Evolutionary conservation across 2,113 vertebrate species (phyloP).

Genomic region (Rynchops niger): DNA sequence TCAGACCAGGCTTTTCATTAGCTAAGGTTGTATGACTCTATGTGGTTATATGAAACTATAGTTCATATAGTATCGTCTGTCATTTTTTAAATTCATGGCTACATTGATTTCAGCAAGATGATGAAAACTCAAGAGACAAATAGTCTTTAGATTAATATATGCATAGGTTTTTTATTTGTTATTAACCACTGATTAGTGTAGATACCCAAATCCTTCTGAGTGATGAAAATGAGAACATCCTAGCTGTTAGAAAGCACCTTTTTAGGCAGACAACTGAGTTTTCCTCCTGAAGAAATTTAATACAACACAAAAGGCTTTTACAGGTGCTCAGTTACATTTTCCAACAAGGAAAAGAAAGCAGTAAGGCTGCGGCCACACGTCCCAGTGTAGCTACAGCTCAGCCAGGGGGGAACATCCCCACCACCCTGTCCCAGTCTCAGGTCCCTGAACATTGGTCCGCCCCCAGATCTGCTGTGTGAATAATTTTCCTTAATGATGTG

Average conservation of each 20-base stretch:
- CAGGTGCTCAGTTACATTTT: neutral
- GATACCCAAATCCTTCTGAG: neutral
- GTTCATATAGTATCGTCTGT: neutral
- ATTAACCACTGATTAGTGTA: neutral
- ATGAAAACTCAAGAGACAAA: neutral
- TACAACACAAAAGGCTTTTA: neutral
- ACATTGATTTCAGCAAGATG: neutral
- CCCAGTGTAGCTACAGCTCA: neutral
- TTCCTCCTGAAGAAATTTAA: neutral
- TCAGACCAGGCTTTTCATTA: neutral
- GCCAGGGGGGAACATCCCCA: too few species aligned
- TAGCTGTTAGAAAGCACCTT: neutral
- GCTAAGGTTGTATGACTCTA: neutral
- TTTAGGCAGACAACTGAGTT: neutral
- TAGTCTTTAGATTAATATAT: neutral
- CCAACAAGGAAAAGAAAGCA: neutral
- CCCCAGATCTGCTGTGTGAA: neutral
- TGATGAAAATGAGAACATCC: neutral
- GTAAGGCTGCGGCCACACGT: neutral
- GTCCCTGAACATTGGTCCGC: neutral
- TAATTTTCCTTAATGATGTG: neutral
- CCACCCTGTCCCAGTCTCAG: neutral
- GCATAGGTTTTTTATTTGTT: neutral
- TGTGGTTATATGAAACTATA: neutral
- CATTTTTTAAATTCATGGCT: neutral